phyloP scores from a whole-genome alignment of 2,797 vertebrate species.

The Uromys caudimaculatus region DNA sequence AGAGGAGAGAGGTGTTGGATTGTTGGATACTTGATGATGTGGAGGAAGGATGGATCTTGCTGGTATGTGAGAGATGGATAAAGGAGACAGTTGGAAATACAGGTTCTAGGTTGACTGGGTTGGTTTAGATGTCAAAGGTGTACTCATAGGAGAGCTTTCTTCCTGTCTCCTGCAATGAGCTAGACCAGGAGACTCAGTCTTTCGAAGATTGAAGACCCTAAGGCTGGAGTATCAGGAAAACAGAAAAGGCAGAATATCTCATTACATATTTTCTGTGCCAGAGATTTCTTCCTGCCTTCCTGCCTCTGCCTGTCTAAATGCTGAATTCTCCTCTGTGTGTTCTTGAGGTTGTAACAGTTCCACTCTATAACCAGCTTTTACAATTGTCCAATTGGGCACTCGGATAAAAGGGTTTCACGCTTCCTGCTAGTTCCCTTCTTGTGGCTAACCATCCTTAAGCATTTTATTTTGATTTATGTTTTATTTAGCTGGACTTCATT shows the following conservation, averaged over 20 bases:
- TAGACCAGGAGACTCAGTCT: not conserved
- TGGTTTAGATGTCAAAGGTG: not conserved
- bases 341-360: not conserved
- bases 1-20: not conserved
- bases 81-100: not conserved
- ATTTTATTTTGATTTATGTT: constrained; percentile 23
- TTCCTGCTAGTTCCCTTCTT: not conserved
- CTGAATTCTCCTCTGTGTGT: constrained; percentile 3
- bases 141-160: not conserved
- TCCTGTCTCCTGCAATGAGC: not conserved
- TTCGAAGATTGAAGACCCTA: not conserved
- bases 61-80: not conserved
- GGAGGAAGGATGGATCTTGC: not conserved
- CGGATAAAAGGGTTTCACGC: not conserved
- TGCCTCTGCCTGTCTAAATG: not conserved
- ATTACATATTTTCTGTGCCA: not conserved
- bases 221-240: not conserved
- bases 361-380: not conserved
- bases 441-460: not conserved
- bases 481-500: constrained; percentile 46
- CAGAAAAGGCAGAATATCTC: not conserved
- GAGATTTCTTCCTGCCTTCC: not conserved
- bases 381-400: not conserved
- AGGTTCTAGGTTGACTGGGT: not conserved
- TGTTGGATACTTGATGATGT: not conserved